Conservation (phyloP, 2,113 vertebrate species). For the Zosterops japonicus region DNA sequence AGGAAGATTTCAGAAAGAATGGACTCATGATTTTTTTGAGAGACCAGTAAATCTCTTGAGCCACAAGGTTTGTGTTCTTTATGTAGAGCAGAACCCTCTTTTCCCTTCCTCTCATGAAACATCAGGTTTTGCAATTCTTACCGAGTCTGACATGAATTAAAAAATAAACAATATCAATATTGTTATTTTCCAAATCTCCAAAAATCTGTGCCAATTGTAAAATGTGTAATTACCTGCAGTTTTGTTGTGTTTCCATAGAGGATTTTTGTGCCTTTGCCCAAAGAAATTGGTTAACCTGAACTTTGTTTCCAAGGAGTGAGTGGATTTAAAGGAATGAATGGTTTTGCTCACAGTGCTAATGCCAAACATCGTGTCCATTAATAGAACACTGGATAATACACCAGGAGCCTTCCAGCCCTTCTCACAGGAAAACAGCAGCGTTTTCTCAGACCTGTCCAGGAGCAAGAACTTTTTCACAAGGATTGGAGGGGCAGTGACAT, state of each 20-base stretch:
- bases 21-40: neutral
- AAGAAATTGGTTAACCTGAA: neutral
- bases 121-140: neutral
- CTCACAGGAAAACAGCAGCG: neutral
- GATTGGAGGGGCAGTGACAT: neutral
- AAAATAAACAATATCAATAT: neutral
- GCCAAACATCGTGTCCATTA: neutral
- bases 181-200: neutral
- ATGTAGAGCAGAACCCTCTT: neutral
- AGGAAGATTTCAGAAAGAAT: neutral
- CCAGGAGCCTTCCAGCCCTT: neutral
- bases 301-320: neutral
- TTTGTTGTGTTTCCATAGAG: neutral
- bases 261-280: neutral
- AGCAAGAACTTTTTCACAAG: neutral
- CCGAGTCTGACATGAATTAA: neutral
- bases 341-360: neutral
- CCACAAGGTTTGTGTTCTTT: neutral
- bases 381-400: neutral
- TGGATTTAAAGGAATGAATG: neutral
- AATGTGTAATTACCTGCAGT: neutral
- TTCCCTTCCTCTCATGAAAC: neutral
- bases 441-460: neutral
- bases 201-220: neutral
- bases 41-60: neutral